Percentiles rank a stretch among this genome's conserved stretches.
These are phyloP conservation scores for Agriopis aurantiaria DNA, from an alignment of 2,888 invertebrate genomes.

Conservation along the genomic window DNA sequence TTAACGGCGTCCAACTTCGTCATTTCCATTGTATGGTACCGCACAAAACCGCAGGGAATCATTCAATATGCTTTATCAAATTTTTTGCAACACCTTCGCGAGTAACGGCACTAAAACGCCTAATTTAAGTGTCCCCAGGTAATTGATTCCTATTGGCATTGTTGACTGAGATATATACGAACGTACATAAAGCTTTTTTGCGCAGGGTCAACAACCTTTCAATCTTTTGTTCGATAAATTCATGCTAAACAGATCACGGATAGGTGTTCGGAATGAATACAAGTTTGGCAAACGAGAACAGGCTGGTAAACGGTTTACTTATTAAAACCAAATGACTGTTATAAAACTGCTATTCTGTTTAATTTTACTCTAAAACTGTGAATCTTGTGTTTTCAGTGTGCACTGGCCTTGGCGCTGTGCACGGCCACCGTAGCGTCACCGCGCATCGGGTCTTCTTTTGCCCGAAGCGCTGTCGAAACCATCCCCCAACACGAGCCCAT, in stretches of 20 bases:
- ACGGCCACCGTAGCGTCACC: slow-evolving; percentile 67
- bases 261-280: slow-evolving; percentile 57
- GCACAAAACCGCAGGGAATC: slow-evolving; percentile 44
- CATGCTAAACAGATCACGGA: slow-evolving; percentile 63
- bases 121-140: slow-evolving; percentile 66
- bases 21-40: slow-evolving; percentile 48
- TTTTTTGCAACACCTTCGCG: slow-evolving; percentile 54
- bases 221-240: slow-evolving; percentile 69
- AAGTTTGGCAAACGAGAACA: slow-evolving; percentile 43
- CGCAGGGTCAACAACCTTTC: slow-evolving; percentile 70
- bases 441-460: slow-evolving; percentile 62
- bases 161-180: slow-evolving; percentile 56
- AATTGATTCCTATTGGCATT: slow-evolving; percentile 72
- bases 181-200: slow-evolving; percentile 65
- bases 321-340: slow-evolving; percentile 19
- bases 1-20: slow-evolving; percentile 55
- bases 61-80: slow-evolving; percentile 55
- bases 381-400: slow-evolving; percentile 60
- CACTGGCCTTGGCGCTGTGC: slow-evolving; percentile 62
- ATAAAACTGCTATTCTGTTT: slow-evolving; percentile 28
- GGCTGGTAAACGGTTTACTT: slow-evolving; percentile 22
- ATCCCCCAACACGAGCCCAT: slow-evolving; percentile 75
- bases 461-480: slow-evolving; percentile 74
- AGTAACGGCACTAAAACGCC: slow-evolving; percentile 62
- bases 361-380: slow-evolving; percentile 8